phyloP scores from a whole-genome alignment of 2,797 vertebrate genomes.

The Neosalanx taihuensis region DNA sequence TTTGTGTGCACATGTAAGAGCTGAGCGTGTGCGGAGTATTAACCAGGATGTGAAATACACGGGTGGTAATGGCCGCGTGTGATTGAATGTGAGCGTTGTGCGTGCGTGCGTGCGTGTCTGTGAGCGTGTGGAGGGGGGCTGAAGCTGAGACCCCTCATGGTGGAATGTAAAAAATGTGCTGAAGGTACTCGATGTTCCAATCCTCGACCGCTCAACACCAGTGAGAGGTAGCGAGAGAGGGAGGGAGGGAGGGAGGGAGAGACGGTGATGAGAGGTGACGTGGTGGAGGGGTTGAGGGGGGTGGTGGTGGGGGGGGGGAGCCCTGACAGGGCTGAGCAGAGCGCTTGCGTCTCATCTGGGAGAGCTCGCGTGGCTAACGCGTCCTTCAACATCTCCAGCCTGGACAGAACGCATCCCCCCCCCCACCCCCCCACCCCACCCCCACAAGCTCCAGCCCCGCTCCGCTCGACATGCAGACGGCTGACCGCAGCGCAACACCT shows the following conservation, averaged over 20 bases:
- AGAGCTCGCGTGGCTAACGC: too few species aligned
- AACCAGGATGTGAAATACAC: constrained; percentile 17
- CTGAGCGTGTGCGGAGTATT: constrained; percentile 11
- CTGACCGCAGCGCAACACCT: too few species aligned
- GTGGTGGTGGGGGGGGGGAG: neutral
- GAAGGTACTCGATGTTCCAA: constrained; percentile 69
- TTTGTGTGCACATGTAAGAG: neutral
- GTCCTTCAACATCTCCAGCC: too few species aligned
- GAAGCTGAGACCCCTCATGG: constrained; percentile 64
- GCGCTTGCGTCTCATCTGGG: too few species aligned
- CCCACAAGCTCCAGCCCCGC: too few species aligned
- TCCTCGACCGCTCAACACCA: constrained; percentile 49
- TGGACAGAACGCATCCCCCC: too few species aligned
- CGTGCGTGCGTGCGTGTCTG: constrained; percentile 1
- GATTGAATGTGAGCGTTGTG: neutral
- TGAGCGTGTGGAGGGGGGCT: constrained; percentile 35
- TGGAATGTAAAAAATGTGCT: constrained; percentile 73
- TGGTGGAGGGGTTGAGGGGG: too few species aligned
- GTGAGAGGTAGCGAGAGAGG: constrained; percentile 26
- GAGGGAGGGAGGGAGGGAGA: constrained; percentile 10
- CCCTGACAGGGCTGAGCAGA: constrained; percentile 22
- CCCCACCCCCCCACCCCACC: too few species aligned
- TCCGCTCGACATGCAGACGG: too few species aligned
- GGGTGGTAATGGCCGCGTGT: neutral
- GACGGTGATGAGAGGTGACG: too few species aligned